A percentile compares a stretch with the other conserved stretches of the same genome.
phyloP scores from a whole-genome alignment of 2,797 vertebrate genomes.

The Hipposideros larvatus region DNA sequence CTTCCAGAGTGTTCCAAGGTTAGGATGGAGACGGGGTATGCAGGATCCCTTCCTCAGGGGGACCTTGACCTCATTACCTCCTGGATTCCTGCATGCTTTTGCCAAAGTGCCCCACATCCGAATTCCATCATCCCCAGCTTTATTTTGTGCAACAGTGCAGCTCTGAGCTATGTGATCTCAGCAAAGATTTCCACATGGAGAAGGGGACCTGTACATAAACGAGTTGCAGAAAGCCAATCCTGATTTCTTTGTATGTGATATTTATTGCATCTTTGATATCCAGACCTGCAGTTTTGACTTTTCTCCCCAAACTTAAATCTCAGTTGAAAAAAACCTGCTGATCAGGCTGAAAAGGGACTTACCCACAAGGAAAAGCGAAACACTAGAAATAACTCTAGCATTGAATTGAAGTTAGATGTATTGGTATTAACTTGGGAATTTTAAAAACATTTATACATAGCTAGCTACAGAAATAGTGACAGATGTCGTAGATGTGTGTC shows the following conservation, averaged over 20 bases:
- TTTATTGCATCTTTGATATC: neutral
- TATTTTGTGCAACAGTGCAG: neutral
- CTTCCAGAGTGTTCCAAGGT: neutral
- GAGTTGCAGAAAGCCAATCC: neutral
- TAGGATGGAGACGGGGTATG: neutral
- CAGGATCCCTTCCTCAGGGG: neutral
- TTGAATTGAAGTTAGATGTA: neutral
- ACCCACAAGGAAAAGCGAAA: neutral
- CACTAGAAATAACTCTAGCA: neutral
- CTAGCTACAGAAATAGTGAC: neutral
- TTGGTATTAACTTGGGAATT: neutral
- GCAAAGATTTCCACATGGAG: neutral
- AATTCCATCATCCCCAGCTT: neutral
- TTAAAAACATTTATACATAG: neutral
- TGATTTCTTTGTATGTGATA: neutral
- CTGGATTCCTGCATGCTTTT: neutral
- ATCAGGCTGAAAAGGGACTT: neutral
- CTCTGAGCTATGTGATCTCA: neutral
- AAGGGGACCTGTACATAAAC: neutral
- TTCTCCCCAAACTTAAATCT: neutral
- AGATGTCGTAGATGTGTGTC: neutral
- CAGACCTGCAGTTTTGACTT: neutral
- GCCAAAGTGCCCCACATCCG: neutral
- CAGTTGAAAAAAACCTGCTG: neutral
- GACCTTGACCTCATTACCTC: neutral